Evolutionary conservation across 2,888 invertebrate genomes (phyloP).

Genomic region (Drosophila melanocephala): DNA sequence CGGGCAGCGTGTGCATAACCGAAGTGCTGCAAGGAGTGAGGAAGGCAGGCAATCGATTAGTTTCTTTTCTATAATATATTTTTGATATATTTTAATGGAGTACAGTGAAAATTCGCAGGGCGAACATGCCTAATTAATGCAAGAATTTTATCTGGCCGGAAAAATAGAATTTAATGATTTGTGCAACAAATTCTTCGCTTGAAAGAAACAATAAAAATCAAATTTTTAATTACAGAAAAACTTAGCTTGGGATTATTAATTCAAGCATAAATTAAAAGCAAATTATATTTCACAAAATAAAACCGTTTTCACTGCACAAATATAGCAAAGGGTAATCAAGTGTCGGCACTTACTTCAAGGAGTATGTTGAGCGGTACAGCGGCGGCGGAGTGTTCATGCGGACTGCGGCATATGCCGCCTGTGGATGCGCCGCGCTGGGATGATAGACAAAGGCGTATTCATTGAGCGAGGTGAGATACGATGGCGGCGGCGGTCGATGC

Average conservation of each 20-base stretch:
- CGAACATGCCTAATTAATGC: not conserved
- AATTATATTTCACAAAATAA: not conserved
- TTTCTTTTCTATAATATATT: not conserved
- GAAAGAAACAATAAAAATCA: no score
- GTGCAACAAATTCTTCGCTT: not conserved
- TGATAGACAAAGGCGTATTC: constrained; percentile 95
- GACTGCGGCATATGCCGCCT: constrained; percentile 82
- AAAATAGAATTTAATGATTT: not conserved
- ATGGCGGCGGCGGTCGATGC: constrained; percentile 97
- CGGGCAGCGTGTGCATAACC: constrained; percentile 25
- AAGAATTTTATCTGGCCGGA: not conserved
- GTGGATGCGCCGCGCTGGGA: constrained; percentile 69
- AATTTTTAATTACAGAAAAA: no score
- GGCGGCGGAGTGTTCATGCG: constrained; percentile 92
- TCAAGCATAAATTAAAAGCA: not conserved
- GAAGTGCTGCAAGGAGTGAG: constrained; percentile 43
- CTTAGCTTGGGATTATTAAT: not conserved
- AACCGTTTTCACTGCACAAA: not conserved
- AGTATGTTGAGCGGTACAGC: constrained; percentile 94
- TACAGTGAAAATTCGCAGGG: not conserved
- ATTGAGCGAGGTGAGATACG: constrained; percentile 98
- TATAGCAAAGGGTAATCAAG: not conserved
- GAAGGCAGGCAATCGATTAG: not conserved
- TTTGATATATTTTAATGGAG: not conserved
- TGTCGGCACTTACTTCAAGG: constrained; percentile 87